Base-by-base conservation (phyloP, 1,140 invertebrate genomes). In the Aphaenogaster rudis region DNA sequence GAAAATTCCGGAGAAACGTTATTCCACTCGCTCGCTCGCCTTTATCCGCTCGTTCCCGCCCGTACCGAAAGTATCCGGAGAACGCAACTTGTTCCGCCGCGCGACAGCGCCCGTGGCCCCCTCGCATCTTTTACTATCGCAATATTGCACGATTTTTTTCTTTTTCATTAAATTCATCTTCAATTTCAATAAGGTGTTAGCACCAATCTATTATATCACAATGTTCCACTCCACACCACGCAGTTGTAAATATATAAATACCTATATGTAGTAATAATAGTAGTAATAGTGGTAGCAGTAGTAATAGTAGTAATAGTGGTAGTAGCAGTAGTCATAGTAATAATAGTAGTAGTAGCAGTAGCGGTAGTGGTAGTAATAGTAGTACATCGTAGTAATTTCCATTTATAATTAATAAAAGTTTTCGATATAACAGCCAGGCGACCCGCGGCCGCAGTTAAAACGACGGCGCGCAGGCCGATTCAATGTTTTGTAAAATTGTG, bases 161-260 rank as follows among this genome's bases (percentile, higher is more conserved):
- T 91, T 88, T 90, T 91, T 88, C 74, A 92, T 94, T 94, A 95
- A 95, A 95, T 94, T 95, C 92, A 93, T 95, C 90, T 28, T 95
- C 94, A 95, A 95, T 95, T 94, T 95, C 94, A 95, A 95, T 95
- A 95, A 95, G 95, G 95, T 95, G 95, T 95, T 95, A 95, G 95
- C 95, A 95, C 95, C 95, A 95, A 95, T 95, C 95, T 95, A 95
- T 95, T 95, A 95, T 95, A 95, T 95, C 95, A 95, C 95, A 95
- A 95, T 95, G 94, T 95, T 95, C 94, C 94, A 95, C 95, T 95
- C 94, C 95, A 95, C 94, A 95, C 94, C 94, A 95, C 94, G 94
- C 94, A 93, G 88, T 95, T 95, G 94, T 95, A 95, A 95, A 95
- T 95, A 95, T 95, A 95, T 94, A 95, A 95, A 95, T 94, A 95